Evolutionary conservation across 2,797 vertebrate genomes (phyloP), one percentile per base, ranked within the genome.

Genomic region (Pteronotus mesoamericanus): DNA sequence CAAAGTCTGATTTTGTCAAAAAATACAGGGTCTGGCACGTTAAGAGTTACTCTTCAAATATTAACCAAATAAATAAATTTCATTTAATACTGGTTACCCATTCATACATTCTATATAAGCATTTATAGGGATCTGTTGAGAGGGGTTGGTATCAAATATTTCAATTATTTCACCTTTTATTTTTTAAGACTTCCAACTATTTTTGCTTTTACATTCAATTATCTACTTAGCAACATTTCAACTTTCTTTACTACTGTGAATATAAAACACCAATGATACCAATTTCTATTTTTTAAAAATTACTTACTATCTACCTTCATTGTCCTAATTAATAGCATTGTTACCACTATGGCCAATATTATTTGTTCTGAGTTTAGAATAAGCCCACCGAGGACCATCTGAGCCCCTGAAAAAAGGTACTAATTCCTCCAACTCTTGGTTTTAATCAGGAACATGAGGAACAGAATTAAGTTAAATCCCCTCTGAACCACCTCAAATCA

Each of bases 181-280:
- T 88, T 89, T 68, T 57, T 24, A 80, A 84, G 26, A 2, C 69
- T 46, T 86, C 64, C 71, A 66, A 83, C n/a, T 72, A 80, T 55
- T 93, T 55, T 51, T 78, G 19, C 75, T 93, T 90, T 94, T 86
- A 93, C 4, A 86, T 44, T 84, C 29, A 72, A 79, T 86, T 79
- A 71, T 51, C 37, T 26, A 79, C 26, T 89, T 69, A 71, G 44
- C 90, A 95, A 89, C 18, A 95, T 53, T 80, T 44, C 86, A 94
- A 68, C 61, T 74, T 48, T 86, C 18, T 69, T 57, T 77, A 42
- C 32, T 53, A 55, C 29, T 29, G 37, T 39, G 84, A 66, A 57
- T 82, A 53, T 29, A 80, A 85, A 96, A 69, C 11, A 85, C 21
- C 32, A 83, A 11, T 42, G 42, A 91, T 39, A 82, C 4, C 34